These are phyloP conservation scores for Drosophila putrida DNA, from an alignment of 2,888 invertebrate species.

Conservation along the genomic window DNA sequence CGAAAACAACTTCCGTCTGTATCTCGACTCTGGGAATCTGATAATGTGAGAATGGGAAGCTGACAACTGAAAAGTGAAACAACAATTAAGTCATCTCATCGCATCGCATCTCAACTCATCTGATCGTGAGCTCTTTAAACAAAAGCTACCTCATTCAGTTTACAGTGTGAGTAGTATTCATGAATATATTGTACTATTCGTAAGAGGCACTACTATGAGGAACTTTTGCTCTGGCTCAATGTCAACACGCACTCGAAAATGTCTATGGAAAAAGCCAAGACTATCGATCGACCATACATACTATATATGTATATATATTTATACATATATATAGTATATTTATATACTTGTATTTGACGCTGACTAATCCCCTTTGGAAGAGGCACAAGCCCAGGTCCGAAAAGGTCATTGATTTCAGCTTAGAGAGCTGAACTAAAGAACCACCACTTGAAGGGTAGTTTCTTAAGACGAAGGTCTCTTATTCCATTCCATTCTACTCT, in stretches of 20 bases:
- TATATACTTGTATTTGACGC: conserved; percentile 32
- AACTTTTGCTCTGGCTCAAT: conserved; percentile 55
- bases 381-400: conserved; percentile 57
- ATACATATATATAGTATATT: conserved; percentile 32
- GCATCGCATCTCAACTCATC: conserved; percentile 43
- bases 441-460: conserved; percentile 70
- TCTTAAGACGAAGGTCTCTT: conserved; percentile 75
- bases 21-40: conserved; percentile 14
- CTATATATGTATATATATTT: conserved; percentile 15
- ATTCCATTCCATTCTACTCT: conserved; percentile 20
- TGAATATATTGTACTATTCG: conserved; percentile 14
- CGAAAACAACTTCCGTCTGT: conserved; percentile 60
- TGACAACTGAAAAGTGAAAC: conserved; percentile 34
- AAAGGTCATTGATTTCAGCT: conserved; percentile 83
- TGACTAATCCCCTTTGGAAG: conserved; percentile 67
- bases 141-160: conserved; percentile 29
- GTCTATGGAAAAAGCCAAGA: conserved; percentile 58
- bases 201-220: conserved; percentile 1
- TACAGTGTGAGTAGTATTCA: conserved; percentile 40
- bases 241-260: conserved; percentile 46
- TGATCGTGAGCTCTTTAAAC: conserved; percentile 67
- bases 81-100: conserved; percentile 71
- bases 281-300: conserved; percentile 61
- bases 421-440: conserved; percentile 59
- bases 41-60: conserved; percentile 36